Evolutionary conservation across 2,888 invertebrate species (phyloP), one percentile per base, ranked within the genome.

Genomic region (Coenonympha glycerion): DNA sequence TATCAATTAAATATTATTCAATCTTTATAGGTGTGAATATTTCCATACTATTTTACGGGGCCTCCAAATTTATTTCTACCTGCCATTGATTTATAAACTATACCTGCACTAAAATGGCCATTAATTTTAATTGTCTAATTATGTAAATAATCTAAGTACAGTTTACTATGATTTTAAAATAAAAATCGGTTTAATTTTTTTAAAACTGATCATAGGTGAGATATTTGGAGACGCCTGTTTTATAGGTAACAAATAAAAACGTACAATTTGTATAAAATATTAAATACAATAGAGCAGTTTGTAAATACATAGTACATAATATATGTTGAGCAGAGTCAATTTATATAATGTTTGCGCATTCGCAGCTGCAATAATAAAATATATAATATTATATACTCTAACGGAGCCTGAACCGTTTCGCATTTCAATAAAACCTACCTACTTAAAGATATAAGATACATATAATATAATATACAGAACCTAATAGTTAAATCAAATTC

Each of bases 231-330:
- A 34, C 16, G n/a, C 22, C 45, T 33, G 13, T 45, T 45, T 24
- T 3, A 30, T 3, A 30, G 15, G 24, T 6, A 24, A 34, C 34
- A 24, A 34, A 34, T 11, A 15, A 42, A 37, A 33, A 39, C 46
- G 46, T 53, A 53, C 49, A 49, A 55, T 52, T 42, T 56, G 52
- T 56, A 57, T 36, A 57, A 54, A 55, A 50, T 48, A 41, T 50
- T 30, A 34, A 15, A 45, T 48, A 47, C 42, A 39, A 44, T 44
- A 21, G 15, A 34, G 24, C 51, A 39, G 39, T 56, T 52, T 47
- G 52, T 55, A 52, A 36, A 52, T 51, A 53, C 18, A 39, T 46
- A 47, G 24, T 42, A 46, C 9, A 39, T 39, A 22, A 13, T 26
- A 33, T 6, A 42, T 42, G 39, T 48, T 47, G 47, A 44, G 47